phyloP scores from a whole-genome alignment of 2,888 invertebrate genomes.

The Parascotia fuliginaria region DNA sequence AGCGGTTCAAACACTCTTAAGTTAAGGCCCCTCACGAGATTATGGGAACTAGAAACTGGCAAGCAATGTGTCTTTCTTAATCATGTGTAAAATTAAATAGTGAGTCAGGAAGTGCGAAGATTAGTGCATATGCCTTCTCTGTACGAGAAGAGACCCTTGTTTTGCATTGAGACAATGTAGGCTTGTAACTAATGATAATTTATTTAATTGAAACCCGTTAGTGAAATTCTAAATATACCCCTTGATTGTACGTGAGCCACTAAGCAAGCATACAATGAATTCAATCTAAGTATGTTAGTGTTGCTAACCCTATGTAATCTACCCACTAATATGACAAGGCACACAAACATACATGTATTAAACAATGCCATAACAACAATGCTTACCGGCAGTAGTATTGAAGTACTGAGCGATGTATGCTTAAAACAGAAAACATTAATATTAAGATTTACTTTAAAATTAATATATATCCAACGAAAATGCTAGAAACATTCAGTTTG shows the following conservation, averaged over 20 bases:
- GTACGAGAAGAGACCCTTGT: too few relatives aligned
- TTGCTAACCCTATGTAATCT: not conserved
- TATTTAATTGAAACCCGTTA: not conserved
- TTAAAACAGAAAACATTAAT: conserved; percentile 60
- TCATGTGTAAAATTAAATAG: too few relatives aligned
- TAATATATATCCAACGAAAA: too few relatives aligned
- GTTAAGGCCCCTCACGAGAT: too few relatives aligned
- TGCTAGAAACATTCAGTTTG: too few relatives aligned
- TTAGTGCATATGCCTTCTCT: too few relatives aligned
- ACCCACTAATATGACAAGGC: conserved; percentile 4
- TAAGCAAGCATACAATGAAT: not conserved
- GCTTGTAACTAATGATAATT: too few relatives aligned
- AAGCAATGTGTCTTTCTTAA: too few relatives aligned
- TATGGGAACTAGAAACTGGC: too few relatives aligned
- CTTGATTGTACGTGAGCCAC: not conserved
- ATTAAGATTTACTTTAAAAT: conserved; percentile 7
- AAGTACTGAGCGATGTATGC: conserved; percentile 82
- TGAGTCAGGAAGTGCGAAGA: too few relatives aligned
- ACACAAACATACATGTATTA: conserved; percentile 11
- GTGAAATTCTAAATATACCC: not conserved
- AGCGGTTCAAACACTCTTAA: too few relatives aligned
- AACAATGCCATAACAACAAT: not conserved
- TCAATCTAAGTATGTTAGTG: conserved; percentile 4
- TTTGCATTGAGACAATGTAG: too few relatives aligned
- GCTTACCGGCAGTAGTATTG: conserved; percentile 75